A percentile compares a stretch with the other conserved stretches of the same genome.
phyloP scores from a whole-genome alignment of 2,888 invertebrate species.

The Drosophila setosimentum region DNA sequence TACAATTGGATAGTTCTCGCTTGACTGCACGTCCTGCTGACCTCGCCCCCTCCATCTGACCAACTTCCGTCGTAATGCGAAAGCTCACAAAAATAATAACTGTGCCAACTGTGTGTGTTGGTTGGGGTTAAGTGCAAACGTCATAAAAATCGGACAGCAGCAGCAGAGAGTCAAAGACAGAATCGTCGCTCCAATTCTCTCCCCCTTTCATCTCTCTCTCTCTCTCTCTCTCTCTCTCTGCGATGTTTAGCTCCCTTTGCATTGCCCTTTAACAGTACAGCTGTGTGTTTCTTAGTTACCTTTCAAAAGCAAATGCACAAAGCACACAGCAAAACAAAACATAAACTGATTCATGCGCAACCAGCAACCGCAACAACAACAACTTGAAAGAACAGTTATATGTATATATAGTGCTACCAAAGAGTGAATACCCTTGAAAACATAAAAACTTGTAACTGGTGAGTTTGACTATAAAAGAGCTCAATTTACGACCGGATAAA shows the following conservation, averaged over 20 bases:
- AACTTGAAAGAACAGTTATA: slow-evolving; percentile 17
- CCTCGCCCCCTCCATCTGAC: neutral
- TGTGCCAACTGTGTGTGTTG: slow-evolving; percentile 61
- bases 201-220: slow-evolving; percentile 13
- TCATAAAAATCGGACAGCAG: slow-evolving; percentile 60
- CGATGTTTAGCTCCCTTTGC: slow-evolving; percentile 5
- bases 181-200: slow-evolving; percentile 61
- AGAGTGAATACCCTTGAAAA: slow-evolving; percentile 11
- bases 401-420: neutral
- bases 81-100: slow-evolving; percentile 65
- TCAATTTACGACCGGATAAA: neutral
- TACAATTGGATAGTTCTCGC: slow-evolving; percentile 49
- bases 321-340: slow-evolving; percentile 47
- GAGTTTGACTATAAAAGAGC: neutral
- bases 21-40: slow-evolving; percentile 31
- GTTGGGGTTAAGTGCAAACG: slow-evolving; percentile 74
- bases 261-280: slow-evolving; percentile 65
- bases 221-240: no score
- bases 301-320: slow-evolving; percentile 49
- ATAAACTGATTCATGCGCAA: slow-evolving; percentile 77
- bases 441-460: neutral
- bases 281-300: slow-evolving; percentile 53
- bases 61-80: slow-evolving; percentile 53
- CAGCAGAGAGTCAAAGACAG: slow-evolving; percentile 22
- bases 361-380: slow-evolving; percentile 46